phyloP scores from a whole-genome alignment of 1,140 invertebrate genomes.

The Orius insidiosus region DNA sequence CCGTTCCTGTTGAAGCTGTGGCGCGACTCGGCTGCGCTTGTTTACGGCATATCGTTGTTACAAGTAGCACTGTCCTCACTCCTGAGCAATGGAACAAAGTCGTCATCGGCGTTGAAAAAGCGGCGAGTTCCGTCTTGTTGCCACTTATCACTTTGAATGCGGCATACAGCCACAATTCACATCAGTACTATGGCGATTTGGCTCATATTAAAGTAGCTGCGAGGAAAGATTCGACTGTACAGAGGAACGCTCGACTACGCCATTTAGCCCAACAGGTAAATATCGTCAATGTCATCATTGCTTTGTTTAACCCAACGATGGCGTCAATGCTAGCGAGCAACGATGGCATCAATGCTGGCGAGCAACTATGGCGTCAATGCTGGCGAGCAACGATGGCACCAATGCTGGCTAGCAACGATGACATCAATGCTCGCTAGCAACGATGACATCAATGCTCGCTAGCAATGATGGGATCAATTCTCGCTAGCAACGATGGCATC shows the following conservation, averaged over 20 bases:
- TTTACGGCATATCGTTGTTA: slow-evolving; percentile 67
- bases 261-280: slow-evolving; percentile 68
- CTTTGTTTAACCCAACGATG: too few relatives aligned
- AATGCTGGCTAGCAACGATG: too few relatives aligned
- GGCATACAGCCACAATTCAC: slow-evolving; percentile 73
- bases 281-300: too few relatives aligned
- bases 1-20: slow-evolving; percentile 70
- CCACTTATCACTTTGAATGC: slow-evolving; percentile 69
- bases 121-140: slow-evolving; percentile 64
- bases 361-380: too few relatives aligned
- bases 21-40: slow-evolving; percentile 83
- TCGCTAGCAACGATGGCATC: too few relatives aligned
- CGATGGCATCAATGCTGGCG: too few relatives aligned
- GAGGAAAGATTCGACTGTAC: slow-evolving; percentile 59
- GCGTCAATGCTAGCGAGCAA: too few relatives aligned
- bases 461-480: too few relatives aligned
- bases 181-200: slow-evolving; percentile 82
- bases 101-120: slow-evolving; percentile 56
- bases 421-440: too few relatives aligned
- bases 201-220: slow-evolving; percentile 87
- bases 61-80: slow-evolving; percentile 60
- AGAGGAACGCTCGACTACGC: slow-evolving; percentile 62
- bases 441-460: too few relatives aligned
- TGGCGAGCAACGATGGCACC: too few relatives aligned
- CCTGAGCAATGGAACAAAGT: slow-evolving; percentile 70